phyloP scores from a whole-genome alignment of 2,888 invertebrate genomes.

The Hemaris fuciformis region DNA sequence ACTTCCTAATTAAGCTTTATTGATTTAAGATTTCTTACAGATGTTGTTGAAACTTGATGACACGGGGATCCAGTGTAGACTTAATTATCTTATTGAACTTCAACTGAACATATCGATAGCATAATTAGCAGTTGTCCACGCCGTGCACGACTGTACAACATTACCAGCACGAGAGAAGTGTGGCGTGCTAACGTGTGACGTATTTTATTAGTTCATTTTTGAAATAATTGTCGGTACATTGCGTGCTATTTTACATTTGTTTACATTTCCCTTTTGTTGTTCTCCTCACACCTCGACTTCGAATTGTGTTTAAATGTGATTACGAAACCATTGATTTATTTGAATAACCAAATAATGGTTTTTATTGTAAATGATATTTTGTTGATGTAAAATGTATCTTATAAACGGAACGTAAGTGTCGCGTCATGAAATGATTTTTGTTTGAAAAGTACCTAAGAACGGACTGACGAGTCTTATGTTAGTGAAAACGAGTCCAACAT shows the following conservation, averaged over 20 bases:
- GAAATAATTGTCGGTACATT: conserved; percentile 7
- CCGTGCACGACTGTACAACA: background rate
- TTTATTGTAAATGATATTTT: conserved; percentile 52
- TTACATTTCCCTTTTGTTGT: conserved; percentile 24
- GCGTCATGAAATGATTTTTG: conserved; percentile 13
- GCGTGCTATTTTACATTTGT: background rate
- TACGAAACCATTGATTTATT: conserved; percentile 74
- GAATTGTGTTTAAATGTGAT: conserved; percentile 63
- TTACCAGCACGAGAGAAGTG: background rate
- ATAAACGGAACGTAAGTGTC: conserved; percentile 10
- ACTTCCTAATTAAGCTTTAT: conserved; percentile 62
- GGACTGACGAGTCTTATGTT: conserved; percentile 57
- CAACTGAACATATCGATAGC: conserved; percentile 8
- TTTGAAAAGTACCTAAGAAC: conserved; percentile 44
- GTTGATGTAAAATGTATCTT: conserved; percentile 41
- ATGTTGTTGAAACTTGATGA: conserved; percentile 22
- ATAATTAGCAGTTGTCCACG: background rate
- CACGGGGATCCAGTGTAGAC: background rate
- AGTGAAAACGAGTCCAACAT: conserved; percentile 46
- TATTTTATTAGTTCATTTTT: background rate
- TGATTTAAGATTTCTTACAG: conserved; percentile 37
- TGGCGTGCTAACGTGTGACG: background rate
- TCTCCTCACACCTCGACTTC: conserved; percentile 34
- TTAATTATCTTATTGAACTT: conserved; percentile 1
- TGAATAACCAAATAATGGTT: conserved; percentile 61